Evolutionary conservation across 2,888 invertebrate species (phyloP).

Genomic region (Trypoxylon attenuatum): DNA sequence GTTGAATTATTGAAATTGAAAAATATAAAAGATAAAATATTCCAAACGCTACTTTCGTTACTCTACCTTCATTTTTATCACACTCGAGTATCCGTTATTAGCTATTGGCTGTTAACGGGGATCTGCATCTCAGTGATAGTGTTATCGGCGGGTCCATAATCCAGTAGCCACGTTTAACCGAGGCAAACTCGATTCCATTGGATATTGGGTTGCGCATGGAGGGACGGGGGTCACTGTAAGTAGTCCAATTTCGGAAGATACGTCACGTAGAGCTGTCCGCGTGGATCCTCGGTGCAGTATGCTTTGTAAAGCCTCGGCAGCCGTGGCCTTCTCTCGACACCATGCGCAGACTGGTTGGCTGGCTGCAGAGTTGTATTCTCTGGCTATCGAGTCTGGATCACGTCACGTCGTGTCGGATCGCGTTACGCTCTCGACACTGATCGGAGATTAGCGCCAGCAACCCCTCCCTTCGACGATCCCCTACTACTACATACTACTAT

Average conservation of each 20-base stretch:
- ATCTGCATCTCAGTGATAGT: too few species aligned
- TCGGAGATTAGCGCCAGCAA: slow-evolving; percentile 69
- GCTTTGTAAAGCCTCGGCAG: slow-evolving; percentile 53
- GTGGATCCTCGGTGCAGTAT: slow-evolving; percentile 45
- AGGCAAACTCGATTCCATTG: too few species aligned
- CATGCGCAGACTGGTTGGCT: slow-evolving; percentile 44
- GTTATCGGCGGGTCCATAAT: slow-evolving; percentile 3
- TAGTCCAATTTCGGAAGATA: slow-evolving; percentile 52
- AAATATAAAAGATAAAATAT: too few species aligned
- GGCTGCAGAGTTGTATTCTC: slow-evolving; percentile 59
- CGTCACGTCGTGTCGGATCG: slow-evolving; percentile 72
- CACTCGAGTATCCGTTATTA: too few species aligned
- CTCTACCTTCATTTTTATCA: too few species aligned
- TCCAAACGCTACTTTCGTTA: too few species aligned
- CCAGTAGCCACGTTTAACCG: slow-evolving; percentile 27
- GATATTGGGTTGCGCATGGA: too few species aligned
- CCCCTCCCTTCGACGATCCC: slow-evolving; percentile 32
- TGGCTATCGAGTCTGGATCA: slow-evolving; percentile 70
- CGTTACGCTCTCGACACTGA: slow-evolving; percentile 73
- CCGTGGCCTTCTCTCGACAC: slow-evolving; percentile 54
- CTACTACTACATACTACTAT: too few species aligned
- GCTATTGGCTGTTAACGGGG: too few species aligned
- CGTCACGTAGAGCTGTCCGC: slow-evolving; percentile 50
- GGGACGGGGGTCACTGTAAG: slow-evolving; percentile 32
- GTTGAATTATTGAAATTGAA: too few species aligned